A percentile compares a stretch with the other conserved stretches of the same genome.
Evolutionary conservation across 2,888 invertebrate genomes (phyloP).

Genomic region (Xylocampa areola): DNA sequence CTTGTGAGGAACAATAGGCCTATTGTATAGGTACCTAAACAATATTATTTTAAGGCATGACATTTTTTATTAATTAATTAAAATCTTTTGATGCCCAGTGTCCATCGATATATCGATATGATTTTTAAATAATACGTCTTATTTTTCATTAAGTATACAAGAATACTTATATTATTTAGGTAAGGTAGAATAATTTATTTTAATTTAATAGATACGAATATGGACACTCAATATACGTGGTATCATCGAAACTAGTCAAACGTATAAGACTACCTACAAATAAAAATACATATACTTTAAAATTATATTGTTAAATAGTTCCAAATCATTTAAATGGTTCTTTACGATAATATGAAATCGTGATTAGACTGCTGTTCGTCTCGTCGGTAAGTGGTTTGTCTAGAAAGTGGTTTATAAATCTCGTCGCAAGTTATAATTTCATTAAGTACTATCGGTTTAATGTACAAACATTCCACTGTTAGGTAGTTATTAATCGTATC

Average conservation of each 20-base stretch:
- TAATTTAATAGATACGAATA: slow-evolving; percentile 48
- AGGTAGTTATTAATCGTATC: slow-evolving; percentile 49
- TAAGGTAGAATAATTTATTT: slow-evolving; percentile 44
- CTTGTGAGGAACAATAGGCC: slow-evolving; percentile 77
- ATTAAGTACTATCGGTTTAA: slow-evolving; percentile 43
- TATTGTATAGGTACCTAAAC: slow-evolving; percentile 75
- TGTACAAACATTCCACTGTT: slow-evolving; percentile 48
- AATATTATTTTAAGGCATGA: slow-evolving; percentile 71
- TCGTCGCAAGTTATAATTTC: slow-evolving; percentile 35
- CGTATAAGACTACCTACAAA: slow-evolving; percentile 61
- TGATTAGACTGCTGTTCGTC: slow-evolving; percentile 59
- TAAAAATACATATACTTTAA: slow-evolving; percentile 52
- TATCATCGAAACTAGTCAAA: slow-evolving; percentile 79
- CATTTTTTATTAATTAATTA: slow-evolving; percentile 55
- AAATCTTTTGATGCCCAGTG: slow-evolving; percentile 45
- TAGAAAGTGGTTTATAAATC: slow-evolving; percentile 44
- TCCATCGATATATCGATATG: slow-evolving; percentile 37
- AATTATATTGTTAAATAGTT: slow-evolving; percentile 64
- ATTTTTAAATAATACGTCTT: slow-evolving; percentile 27
- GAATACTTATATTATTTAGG: slow-evolving; percentile 40
- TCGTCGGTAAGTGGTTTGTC: slow-evolving; percentile 45
- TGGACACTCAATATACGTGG: slow-evolving; percentile 62
- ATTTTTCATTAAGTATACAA: slow-evolving; percentile 28
- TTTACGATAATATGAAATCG: slow-evolving; percentile 54
- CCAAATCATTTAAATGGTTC: slow-evolving; percentile 56